These are phyloP conservation scores for Platalea minor DNA, from an alignment of 2,797 vertebrate species.

Conservation along the genomic window DNA sequence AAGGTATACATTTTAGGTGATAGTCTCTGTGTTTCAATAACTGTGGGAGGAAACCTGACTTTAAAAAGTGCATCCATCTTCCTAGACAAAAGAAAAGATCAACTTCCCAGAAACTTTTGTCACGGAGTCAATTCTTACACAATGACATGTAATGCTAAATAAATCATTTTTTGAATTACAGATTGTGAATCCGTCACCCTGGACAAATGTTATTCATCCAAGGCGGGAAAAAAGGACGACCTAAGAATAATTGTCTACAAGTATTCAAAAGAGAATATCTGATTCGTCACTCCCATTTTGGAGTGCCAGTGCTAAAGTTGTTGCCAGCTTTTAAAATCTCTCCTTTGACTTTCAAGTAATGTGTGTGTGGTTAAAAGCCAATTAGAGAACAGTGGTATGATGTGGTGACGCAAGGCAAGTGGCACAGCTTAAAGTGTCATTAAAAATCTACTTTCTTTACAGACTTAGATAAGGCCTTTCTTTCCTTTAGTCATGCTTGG, in stretches of 20 bases:
- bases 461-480: neutral
- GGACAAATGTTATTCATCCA: conserved; percentile 18
- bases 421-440: neutral
- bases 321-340: neutral
- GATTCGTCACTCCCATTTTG: conserved; percentile 7
- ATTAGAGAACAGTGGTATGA: neutral
- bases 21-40: neutral
- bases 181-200: neutral
- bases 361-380: neutral
- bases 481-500: conserved; percentile 1
- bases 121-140: neutral
- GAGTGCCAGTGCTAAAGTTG: neutral
- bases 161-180: conserved; percentile 50
- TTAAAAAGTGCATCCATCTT: conserved; percentile 33
- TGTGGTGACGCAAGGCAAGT: neutral
- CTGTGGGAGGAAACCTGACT: conserved; percentile 1
- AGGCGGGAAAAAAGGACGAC: neutral
- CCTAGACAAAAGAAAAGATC: conserved; percentile 33
- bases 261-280: neutral
- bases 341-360: conserved; percentile 6
- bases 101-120: conserved; percentile 52
- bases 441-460: neutral
- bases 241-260: conserved; percentile 24
- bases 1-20: neutral
- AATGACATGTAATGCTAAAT: conserved; percentile 34